Percentiles rank a stretch among this genome's conserved stretches.
Conservation (phyloP, 2,797 vertebrate species). For the Hirundo rustica region DNA sequence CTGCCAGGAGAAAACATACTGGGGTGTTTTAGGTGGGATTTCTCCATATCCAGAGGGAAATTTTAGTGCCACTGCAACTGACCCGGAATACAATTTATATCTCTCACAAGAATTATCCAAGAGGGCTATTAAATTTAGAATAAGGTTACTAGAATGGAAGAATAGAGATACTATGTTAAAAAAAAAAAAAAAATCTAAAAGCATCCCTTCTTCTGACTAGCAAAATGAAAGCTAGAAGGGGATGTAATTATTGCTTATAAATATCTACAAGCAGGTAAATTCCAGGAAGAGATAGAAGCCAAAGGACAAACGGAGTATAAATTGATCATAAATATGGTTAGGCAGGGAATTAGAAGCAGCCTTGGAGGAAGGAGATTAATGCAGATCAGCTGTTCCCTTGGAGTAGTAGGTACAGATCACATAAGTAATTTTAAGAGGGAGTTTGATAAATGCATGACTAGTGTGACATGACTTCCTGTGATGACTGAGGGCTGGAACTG, state of each 20-base stretch:
- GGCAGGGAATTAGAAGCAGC: slow-evolving; percentile 24
- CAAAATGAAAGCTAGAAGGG: background rate
- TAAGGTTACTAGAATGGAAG: background rate
- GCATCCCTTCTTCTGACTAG: background rate
- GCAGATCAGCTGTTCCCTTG: background rate
- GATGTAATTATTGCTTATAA: slow-evolving; percentile 22
- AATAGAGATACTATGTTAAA: background rate
- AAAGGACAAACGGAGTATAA: slow-evolving; percentile 35
- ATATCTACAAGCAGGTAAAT: slow-evolving; percentile 22
- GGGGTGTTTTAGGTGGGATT: background rate
- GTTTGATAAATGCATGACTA: background rate
- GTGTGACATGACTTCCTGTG: background rate
- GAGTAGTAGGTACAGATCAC: background rate
- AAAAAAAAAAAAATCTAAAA: background rate
- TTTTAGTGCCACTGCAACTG: background rate
- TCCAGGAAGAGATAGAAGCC: slow-evolving; percentile 31
- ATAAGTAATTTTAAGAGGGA: background rate
- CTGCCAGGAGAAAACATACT: background rate
- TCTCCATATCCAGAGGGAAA: background rate
- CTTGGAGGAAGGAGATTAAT: slow-evolving; percentile 14
- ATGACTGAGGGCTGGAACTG: background rate
- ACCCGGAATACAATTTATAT: background rate
- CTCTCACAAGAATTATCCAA: background rate
- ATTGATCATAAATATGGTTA: slow-evolving; percentile 40
- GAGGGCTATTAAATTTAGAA: background rate